Base-by-base conservation (phyloP, 2,888 invertebrate genomes). In the Periphyllus acericola region DNA sequence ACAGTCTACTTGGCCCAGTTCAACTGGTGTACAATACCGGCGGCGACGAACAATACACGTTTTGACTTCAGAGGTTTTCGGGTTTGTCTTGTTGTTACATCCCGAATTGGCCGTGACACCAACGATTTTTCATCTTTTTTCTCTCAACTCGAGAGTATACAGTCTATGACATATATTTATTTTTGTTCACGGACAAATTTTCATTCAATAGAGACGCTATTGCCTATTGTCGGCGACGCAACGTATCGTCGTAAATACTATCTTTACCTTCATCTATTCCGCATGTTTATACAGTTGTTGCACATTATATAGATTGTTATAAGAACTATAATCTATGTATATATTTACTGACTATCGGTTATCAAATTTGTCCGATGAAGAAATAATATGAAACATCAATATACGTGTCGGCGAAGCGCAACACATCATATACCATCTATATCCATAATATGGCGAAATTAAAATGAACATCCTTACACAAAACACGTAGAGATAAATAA, bases 71-170 rank as follows among this genome's bases (percentile, higher is more conserved):
- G 78, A 86, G 79, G 78, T 71, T 87, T 79, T 80, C 79, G 36
- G n/a, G 83, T 83, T 75, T 75, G 55, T 82, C 60, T 76, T 19
- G 60, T n/a, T 9, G 32, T 84, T 76, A 85, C 84, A 78, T 85
- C 84, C 46, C 76, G 84, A 84, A 84, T 84, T 66, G 84, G 84
- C 78, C 84, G 52, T 85, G 84, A 85, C 84, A 84, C 76, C 76
- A 68, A 78, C 76, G 76, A 68, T 52, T 78, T 85, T 78, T 84
- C 40, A 21, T 84, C 1, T 78, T 34, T 46, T 29, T 66, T 19
- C 46, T n/a, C 32, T 84, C 75, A 17, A 55, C 34, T 34, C 55
- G 32, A 11, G 29, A 36, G 6, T 74, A 74, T 75, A 29, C 60
- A 40, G 60, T 75, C 60, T 75, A 40, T 83, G 74, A 75, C 74